Conservation (phyloP, 2,113 vertebrate species). For the Columba janthina region DNA sequence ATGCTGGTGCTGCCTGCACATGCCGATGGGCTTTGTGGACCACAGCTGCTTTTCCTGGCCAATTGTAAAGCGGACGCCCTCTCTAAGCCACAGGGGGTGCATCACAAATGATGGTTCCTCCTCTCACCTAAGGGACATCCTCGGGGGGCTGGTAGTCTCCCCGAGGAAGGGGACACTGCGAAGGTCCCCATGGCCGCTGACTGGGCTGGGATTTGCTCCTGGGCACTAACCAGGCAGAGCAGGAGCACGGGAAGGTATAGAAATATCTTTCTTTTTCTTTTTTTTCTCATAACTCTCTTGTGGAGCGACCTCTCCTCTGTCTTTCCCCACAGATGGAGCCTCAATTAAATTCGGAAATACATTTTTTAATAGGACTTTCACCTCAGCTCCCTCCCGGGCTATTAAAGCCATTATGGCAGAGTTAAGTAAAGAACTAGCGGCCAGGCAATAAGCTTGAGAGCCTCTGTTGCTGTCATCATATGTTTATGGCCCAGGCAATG, state of each 20-base stretch:
- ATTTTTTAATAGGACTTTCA: constrained; percentile 76
- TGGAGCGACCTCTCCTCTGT: constrained; percentile 41
- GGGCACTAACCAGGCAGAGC: background rate
- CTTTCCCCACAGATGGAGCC: constrained; percentile 64
- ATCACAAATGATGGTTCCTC: accelerated
- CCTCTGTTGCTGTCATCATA: constrained; percentile 63
- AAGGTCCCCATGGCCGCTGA: background rate
- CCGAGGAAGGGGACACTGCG: no score
- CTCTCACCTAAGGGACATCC: background rate
- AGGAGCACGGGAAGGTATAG: background rate
- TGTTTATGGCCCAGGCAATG: constrained; percentile 70
- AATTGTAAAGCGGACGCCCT: background rate
- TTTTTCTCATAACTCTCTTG: constrained; percentile 16
- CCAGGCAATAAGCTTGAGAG: constrained; percentile 65
- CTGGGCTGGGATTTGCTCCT: background rate
- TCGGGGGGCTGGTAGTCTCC: no score
- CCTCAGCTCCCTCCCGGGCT: constrained; percentile 71
- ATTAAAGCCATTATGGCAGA: constrained; percentile 76
- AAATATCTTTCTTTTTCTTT: background rate
- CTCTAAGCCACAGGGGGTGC: background rate
- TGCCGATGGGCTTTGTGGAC: background rate
- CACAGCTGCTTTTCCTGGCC: no score
- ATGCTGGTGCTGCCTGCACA: accelerated
- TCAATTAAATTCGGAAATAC: constrained; percentile 76
- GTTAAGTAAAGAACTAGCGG: constrained; percentile 71